Evolutionary conservation across 2,888 invertebrate species (phyloP).

Genomic region (Lysandra bellargus): DNA sequence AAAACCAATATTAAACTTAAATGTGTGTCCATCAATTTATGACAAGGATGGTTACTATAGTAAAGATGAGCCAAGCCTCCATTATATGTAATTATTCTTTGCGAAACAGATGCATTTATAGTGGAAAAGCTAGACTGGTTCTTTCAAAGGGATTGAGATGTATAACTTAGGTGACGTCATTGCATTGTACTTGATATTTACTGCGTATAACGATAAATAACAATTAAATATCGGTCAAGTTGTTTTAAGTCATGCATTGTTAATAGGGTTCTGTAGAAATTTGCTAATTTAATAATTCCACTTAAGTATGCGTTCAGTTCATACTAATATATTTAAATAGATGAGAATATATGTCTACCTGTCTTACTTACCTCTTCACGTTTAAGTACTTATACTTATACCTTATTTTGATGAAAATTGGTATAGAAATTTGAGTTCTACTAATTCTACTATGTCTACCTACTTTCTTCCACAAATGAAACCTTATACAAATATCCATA

Average conservation of each 20-base stretch:
- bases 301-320: no score
- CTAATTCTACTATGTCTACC: no score
- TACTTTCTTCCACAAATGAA: no score
- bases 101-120: slow-evolving; percentile 19
- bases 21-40: background rate
- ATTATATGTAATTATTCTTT: slow-evolving; percentile 29
- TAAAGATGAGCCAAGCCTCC: slow-evolving; percentile 1
- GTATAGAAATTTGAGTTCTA: no score
- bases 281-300: background rate
- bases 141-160: slow-evolving; percentile 2
- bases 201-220: slow-evolving; percentile 4
- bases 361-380: no score
- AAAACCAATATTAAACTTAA: no score
- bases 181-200: slow-evolving; percentile 1
- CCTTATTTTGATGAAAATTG: no score
- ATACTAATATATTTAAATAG: no score
- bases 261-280: background rate
- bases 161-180: slow-evolving; percentile 22
- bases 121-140: slow-evolving; percentile 6
- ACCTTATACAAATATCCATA: no score
- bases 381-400: no score
- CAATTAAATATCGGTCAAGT: background rate
- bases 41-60: background rate
- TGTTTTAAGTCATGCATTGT: background rate
- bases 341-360: no score